These are phyloP conservation scores for Allolobophora icterica DNA, from an alignment of 2,888 invertebrate genomes.

Conservation along the genomic window DNA sequence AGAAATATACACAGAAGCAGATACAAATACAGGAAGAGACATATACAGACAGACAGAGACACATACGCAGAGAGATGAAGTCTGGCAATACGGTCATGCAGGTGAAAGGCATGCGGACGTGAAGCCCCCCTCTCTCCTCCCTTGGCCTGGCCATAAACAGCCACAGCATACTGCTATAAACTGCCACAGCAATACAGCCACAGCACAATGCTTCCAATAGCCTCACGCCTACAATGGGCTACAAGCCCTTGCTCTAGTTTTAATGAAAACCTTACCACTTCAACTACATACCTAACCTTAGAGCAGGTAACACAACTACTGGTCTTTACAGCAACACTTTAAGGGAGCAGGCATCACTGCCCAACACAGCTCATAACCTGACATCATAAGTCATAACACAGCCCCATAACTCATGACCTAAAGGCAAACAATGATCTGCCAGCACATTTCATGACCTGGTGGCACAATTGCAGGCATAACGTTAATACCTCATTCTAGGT, in stretches of 20 bases:
- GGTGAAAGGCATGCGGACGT: neutral
- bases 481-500: neutral
- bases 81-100: neutral
- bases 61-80: neutral
- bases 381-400: too few relatives aligned
- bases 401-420: too few relatives aligned
- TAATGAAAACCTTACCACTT: too few relatives aligned
- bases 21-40: neutral
- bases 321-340: neutral
- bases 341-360: neutral
- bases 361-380: too few relatives aligned
- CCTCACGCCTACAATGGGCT: neutral
- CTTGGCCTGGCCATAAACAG: neutral
- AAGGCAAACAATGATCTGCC: too few relatives aligned
- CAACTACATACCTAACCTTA: too few relatives aligned
- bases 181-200: neutral
- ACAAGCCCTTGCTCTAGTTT: too few relatives aligned
- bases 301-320: neutral
- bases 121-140: too few relatives aligned
- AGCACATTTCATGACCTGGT: neutral
- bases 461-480: neutral
- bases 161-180: neutral
- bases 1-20: neutral
- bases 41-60: neutral
- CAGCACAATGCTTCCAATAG: neutral